These are phyloP conservation scores for Alexandromys fortis DNA, from an alignment of 2,113 vertebrate species.

Conservation along the genomic window DNA sequence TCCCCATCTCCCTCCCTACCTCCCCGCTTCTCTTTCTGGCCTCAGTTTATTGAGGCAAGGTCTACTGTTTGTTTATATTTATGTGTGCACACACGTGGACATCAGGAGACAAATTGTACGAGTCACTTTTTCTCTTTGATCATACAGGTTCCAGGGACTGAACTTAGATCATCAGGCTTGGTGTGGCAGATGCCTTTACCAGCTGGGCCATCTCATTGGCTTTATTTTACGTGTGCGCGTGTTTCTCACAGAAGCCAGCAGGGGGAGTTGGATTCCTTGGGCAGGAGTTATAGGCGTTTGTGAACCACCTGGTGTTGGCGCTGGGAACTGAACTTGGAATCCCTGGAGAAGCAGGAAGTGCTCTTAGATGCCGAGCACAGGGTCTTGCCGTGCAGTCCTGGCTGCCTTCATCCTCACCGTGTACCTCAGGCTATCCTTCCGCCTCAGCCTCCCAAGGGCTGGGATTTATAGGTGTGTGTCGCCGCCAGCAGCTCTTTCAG, in stretches of 20 bases:
- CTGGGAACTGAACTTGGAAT: neutral
- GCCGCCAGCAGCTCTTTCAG: neutral
- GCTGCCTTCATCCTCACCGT: neutral
- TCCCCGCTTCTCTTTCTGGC: neutral
- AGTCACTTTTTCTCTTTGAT: neutral
- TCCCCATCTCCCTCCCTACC: neutral
- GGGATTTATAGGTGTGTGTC: neutral
- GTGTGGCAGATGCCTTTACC: neutral
- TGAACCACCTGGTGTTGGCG: neutral
- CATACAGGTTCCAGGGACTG: neutral
- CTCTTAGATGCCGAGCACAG: neutral
- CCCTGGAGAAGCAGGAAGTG: neutral
- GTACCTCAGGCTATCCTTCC: neutral
- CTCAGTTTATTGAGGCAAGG: neutral
- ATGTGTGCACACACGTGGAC: neutral
- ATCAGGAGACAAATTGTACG: neutral
- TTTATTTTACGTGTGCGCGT: neutral
- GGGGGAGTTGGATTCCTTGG: neutral
- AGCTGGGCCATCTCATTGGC: neutral
- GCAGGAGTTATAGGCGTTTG: neutral
- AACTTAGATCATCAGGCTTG: neutral
- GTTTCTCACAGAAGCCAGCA: neutral
- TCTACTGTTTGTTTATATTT: neutral
- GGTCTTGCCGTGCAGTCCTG: neutral
- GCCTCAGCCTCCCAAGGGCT: neutral